Evolutionary conservation across 2,113 vertebrate genomes (phyloP).

Genomic region (Pterocles orientalis): DNA sequence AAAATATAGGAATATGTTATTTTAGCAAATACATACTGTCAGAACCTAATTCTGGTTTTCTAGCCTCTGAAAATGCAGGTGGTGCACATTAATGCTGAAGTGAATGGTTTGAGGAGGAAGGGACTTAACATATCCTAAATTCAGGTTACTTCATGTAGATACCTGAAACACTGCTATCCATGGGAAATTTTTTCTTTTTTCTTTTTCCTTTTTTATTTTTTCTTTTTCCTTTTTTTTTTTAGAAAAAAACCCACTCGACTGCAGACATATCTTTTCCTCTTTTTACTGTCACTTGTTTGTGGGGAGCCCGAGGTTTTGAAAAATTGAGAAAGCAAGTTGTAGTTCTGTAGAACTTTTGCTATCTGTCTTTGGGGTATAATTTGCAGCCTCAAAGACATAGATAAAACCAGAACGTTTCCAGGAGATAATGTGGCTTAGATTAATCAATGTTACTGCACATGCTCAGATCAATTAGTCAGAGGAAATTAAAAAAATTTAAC

Average conservation of each 20-base stretch:
- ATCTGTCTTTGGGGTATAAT: background rate
- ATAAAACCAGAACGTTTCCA: background rate
- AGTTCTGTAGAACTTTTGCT: background rate
- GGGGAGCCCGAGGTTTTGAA: background rate
- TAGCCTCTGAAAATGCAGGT: constrained; percentile 1
- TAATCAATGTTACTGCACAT: background rate
- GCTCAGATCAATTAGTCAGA: background rate
- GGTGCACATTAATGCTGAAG: background rate
- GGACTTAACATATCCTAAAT: background rate
- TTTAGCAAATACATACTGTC: background rate
- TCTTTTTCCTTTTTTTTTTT: background rate
- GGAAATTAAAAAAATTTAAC: background rate
- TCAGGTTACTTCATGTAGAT: background rate
- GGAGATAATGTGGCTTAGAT: background rate
- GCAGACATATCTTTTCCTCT: background rate
- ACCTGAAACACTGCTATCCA: background rate
- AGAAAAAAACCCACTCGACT: background rate
- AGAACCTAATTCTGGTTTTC: background rate
- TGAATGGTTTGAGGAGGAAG: background rate
- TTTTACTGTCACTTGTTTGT: background rate
- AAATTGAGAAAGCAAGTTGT: background rate
- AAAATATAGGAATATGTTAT: background rate
- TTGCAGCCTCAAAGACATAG: background rate
- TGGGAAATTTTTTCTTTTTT: background rate
- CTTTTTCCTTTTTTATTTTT: background rate